phyloP scores from a whole-genome alignment of 2,797 vertebrate species.

The Calcarius lapponicus region DNA sequence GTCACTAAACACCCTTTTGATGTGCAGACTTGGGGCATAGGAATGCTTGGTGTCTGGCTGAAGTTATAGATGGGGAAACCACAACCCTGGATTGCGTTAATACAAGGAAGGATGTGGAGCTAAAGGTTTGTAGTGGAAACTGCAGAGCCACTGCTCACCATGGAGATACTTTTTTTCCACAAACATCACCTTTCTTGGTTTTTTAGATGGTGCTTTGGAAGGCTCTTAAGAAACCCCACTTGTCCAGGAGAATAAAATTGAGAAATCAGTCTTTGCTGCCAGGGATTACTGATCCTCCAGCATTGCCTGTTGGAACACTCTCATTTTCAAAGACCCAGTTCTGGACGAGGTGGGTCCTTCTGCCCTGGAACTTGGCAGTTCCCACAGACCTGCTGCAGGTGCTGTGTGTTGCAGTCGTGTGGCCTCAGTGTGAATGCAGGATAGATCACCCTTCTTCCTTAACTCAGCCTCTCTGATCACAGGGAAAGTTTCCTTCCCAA shows the following conservation, averaged over 20 bases:
- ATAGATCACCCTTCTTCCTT: not conserved
- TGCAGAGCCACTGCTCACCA: fast-evolving
- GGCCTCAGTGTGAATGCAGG: not conserved
- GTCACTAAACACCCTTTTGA: not conserved
- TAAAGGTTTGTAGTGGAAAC: not conserved
- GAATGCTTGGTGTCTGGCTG: not conserved
- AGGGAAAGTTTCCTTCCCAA: not conserved
- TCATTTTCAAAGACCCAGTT: not conserved
- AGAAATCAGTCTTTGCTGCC: not conserved
- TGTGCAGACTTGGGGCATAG: not conserved
- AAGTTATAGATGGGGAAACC: not conserved
- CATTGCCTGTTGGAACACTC: not conserved
- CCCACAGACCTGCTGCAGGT: not conserved
- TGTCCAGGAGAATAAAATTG: not conserved
- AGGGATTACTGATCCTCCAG: not conserved
- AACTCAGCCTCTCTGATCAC: not conserved
- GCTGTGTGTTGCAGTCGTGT: fast-evolving
- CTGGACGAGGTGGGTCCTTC: not conserved
- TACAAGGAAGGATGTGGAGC: not conserved
- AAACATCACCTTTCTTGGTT: not conserved
- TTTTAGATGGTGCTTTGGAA: not conserved
- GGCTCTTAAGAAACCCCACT: not conserved
- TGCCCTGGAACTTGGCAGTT: not conserved
- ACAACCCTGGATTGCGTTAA: not conserved
- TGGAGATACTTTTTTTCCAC: not conserved